Evolutionary conservation across 2,113 vertebrate species (phyloP).

Genomic region (Pedetes capensis): DNA sequence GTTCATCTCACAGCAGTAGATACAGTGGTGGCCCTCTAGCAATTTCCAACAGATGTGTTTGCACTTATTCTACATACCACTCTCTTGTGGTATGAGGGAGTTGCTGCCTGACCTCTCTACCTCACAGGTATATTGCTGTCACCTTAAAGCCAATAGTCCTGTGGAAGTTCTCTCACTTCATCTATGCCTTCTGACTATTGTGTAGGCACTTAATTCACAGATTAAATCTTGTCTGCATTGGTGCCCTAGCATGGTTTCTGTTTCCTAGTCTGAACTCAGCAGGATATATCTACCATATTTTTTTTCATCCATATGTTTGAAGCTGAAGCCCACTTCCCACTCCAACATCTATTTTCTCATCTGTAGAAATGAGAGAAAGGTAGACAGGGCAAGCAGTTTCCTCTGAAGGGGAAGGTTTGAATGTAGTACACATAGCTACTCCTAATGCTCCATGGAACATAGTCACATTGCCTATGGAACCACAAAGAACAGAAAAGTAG

Average conservation of each 20-base stretch:
- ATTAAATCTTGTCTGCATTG: neutral
- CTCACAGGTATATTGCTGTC: neutral
- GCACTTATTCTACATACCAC: neutral
- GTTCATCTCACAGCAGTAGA: neutral
- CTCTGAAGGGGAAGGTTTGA: neutral
- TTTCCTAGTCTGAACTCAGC: neutral
- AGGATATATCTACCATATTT: neutral
- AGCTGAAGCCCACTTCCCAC: neutral
- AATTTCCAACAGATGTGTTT: neutral
- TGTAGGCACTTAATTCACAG: neutral
- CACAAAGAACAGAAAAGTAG: neutral
- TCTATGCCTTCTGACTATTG: neutral
- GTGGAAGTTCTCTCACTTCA: neutral
- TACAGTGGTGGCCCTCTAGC: neutral
- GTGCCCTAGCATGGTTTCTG: neutral
- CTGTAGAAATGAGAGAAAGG: neutral
- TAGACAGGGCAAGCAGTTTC: neutral
- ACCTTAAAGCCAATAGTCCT: neutral
- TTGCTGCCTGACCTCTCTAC: neutral
- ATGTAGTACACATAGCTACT: neutral
- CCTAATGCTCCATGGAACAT: neutral
- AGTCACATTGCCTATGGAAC: neutral
- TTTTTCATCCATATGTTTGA: neutral
- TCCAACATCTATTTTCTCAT: neutral
- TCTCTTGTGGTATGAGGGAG: neutral